A percentile compares a stretch with the other conserved stretches of the same genome.
phyloP scores from a whole-genome alignment of 1,140 invertebrate species.

The Vanessa tameamea region DNA sequence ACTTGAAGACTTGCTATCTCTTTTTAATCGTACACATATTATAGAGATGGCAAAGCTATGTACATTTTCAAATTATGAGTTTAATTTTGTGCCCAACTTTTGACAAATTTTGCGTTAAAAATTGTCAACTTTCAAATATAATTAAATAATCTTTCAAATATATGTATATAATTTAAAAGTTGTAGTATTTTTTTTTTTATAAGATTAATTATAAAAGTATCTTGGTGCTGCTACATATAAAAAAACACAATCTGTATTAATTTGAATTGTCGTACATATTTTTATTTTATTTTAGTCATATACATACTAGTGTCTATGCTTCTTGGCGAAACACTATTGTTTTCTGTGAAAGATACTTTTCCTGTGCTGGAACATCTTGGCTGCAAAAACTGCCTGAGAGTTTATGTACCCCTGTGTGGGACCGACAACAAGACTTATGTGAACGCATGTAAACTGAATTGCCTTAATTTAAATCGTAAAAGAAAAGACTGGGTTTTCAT shows the following conservation, averaged over 20 bases:
- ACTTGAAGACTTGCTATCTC: too few relatives aligned
- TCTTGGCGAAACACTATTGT: neutral
- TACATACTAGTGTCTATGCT: constrained; percentile 11
- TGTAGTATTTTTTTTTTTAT: too few relatives aligned
- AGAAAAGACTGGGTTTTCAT: constrained; percentile 22
- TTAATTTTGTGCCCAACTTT: too few relatives aligned
- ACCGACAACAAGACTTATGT: constrained; percentile 26
- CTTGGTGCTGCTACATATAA: too few relatives aligned
- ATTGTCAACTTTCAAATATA: too few relatives aligned
- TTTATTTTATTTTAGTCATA: constrained; percentile 9
- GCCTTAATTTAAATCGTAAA: constrained; percentile 18
- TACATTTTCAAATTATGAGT: too few relatives aligned
- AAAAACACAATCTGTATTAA: neutral
- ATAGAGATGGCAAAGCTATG: too few relatives aligned
- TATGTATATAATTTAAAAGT: too few relatives aligned
- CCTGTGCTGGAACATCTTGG: constrained; percentile 24
- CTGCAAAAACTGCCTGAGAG: constrained; percentile 22
- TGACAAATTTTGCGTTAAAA: too few relatives aligned
- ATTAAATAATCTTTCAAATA: too few relatives aligned
- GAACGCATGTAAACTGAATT: constrained; percentile 27
- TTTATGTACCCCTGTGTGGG: constrained; percentile 32
- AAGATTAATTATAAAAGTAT: too few relatives aligned
- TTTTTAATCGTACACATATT: too few relatives aligned
- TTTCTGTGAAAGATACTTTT: constrained; percentile 18
- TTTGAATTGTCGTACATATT: neutral